Evolutionary conservation across 2,113 vertebrate species (phyloP), one percentile per base, ranked within the genome.

Genomic region (Amphiprion percula): DNA sequence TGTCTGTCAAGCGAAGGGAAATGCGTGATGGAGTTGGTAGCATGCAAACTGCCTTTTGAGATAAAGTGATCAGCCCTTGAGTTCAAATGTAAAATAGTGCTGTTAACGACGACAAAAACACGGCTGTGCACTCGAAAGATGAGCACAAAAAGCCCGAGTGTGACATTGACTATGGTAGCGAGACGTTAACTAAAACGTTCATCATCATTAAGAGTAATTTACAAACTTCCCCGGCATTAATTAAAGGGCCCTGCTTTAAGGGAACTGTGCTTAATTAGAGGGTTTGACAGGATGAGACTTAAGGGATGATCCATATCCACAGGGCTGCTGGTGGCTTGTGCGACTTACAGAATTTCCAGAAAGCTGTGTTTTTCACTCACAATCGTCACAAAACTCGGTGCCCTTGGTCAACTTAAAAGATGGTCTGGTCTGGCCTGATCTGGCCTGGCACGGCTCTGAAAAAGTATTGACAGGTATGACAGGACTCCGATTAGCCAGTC

Each of bases 401-500:
- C 79, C 87, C 91, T 91, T 90, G 88, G 84, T 93, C 88, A 88
- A 71, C 93, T 75, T 65, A 16, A 52, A 68, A 75, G 74, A 70
- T 66, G 75, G 95, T 94, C 94, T 91, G 73, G 75, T 67, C 65
- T 47, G 67, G 72, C 41, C 84, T 71, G 77, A 72, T 85, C 76
- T 67, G 78, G 61, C 75, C 65, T 64, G 62, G 61, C 86, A 74
- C 24, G 54, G 74, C 79, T 72, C 21, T 71, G 95, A 94, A 95
- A 95, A 95, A 95, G 92, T 97, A 99, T 98, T 96, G 97, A 97
- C 97, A 98, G 95, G 94, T 95, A 95, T 98, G 97, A 97, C 97
- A 97, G 96, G 94, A 94, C 95, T 97, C 97, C 96, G 97, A 99
- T 98, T 97, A 97, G 95, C 96, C 95, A 97, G 97, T 97, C 97